phyloP scores from a whole-genome alignment of 2,113 vertebrate species.

The Henicopernis longicauda region DNA sequence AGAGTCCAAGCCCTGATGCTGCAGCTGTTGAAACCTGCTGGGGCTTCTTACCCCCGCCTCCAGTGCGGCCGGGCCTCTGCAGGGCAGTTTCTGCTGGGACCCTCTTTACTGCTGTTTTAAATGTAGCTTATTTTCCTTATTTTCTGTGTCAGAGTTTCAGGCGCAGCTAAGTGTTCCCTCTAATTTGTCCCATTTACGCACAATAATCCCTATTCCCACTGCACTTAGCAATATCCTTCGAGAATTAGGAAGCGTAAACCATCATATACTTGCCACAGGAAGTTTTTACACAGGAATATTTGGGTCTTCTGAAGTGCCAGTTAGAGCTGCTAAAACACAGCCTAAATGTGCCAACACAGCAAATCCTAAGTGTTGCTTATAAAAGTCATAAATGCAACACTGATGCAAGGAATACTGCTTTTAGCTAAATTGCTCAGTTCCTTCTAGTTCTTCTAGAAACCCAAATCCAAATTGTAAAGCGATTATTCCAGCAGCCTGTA shows the following conservation, averaged over 20 bases:
- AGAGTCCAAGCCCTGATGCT: fast-evolving
- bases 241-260: neutral
- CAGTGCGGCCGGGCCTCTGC: neutral
- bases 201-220: neutral
- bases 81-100: fast-evolving
- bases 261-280: fast-evolving
- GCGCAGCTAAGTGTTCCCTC: neutral
- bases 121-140: neutral
- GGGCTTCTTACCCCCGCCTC: neutral
- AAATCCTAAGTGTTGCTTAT: neutral
- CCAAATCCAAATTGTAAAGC: neutral
- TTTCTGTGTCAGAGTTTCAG: neutral
- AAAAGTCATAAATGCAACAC: fast-evolving
- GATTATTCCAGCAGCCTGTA: neutral
- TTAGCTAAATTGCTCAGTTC: neutral
- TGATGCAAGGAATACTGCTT: neutral
- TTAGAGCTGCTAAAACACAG: neutral
- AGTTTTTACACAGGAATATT: neutral
- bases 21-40: fast-evolving
- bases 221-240: neutral
- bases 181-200: neutral
- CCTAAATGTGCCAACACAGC: neutral
- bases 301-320: neutral
- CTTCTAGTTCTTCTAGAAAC: neutral
- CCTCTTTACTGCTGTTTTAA: neutral